These are phyloP conservation scores for Tachyglossus aculeatus DNA, from an alignment of 2,797 vertebrate genomes.

Conservation along the genomic window DNA sequence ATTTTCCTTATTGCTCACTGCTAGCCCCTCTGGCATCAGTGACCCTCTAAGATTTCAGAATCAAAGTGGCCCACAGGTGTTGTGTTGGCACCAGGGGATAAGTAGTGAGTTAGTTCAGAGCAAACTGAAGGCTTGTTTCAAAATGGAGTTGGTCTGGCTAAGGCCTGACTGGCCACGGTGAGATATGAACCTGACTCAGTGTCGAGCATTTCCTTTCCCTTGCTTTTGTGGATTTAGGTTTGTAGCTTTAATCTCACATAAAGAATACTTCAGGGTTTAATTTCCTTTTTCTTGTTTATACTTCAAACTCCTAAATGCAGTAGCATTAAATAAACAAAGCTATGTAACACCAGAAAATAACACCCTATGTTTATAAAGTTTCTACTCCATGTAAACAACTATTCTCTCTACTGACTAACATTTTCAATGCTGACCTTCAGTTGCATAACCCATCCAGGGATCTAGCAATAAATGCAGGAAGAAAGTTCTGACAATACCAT, in stretches of 20 bases:
- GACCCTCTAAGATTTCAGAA: too few relatives aligned
- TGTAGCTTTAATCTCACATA: constrained; percentile 40
- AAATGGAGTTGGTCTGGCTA: too few relatives aligned
- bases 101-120: too few relatives aligned
- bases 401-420: background rate
- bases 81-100: too few relatives aligned
- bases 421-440: background rate
- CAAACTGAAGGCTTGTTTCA: too few relatives aligned
- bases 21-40: too few relatives aligned
- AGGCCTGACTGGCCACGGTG: too few relatives aligned
- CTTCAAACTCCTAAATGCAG: constrained; percentile 31
- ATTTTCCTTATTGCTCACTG: too few relatives aligned
- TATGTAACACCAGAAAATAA: constrained; percentile 29
- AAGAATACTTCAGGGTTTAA: constrained; percentile 55
- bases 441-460: background rate
- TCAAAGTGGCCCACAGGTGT: too few relatives aligned
- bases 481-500: background rate
- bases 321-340: constrained; percentile 37
- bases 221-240: constrained; percentile 5
- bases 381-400: background rate
- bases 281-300: constrained; percentile 53
- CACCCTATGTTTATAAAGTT: constrained; percentile 7
- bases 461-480: constrained; percentile 1
- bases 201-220: constrained; percentile 24
- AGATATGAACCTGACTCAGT: background rate